Percentiles rank a stretch among this genome's conserved stretches.
Evolutionary conservation across 1,140 invertebrate genomes (phyloP).

Genomic region (Drosophila carrolli): DNA sequence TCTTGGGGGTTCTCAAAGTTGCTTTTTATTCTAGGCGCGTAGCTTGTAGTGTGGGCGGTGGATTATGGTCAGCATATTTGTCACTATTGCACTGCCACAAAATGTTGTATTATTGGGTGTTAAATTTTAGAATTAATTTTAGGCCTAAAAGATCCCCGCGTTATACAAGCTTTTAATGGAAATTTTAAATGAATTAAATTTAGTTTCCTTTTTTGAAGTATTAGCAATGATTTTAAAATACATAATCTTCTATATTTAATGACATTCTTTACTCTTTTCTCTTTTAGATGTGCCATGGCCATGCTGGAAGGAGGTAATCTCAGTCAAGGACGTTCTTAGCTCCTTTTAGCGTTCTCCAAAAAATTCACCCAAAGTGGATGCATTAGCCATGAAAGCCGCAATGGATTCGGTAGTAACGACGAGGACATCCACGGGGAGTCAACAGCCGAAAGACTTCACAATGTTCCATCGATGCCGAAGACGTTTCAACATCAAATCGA

Average conservation of each 20-base stretch:
- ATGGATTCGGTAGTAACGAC: constrained; percentile 22
- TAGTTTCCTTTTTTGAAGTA: too few relatives aligned
- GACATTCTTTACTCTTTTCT: neutral
- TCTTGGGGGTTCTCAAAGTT: constrained; percentile 11
- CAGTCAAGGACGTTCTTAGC: constrained; percentile 25
- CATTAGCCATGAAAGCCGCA: constrained; percentile 14
- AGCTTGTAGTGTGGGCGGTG: constrained; percentile 37
- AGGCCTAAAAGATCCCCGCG: neutral
- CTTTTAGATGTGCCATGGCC: constrained; percentile 36
- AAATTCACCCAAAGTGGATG: constrained; percentile 20
- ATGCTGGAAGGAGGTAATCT: constrained; percentile 23
- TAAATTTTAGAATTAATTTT: neutral
- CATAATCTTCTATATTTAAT: too few relatives aligned
- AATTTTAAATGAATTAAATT: too few relatives aligned
- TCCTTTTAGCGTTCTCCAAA: constrained; percentile 3
- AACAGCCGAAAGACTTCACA: constrained; percentile 55
- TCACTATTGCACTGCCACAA: constrained; percentile 26
- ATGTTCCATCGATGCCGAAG: constrained; percentile 68
- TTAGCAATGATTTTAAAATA: too few relatives aligned
- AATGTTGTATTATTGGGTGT: neutral
- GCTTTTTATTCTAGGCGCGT: constrained; percentile 1
- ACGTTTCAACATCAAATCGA: constrained; percentile 22
- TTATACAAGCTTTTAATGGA: neutral
- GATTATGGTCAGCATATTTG: constrained; percentile 31
- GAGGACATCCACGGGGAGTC: constrained; percentile 12